phyloP scores from a whole-genome alignment of 2,113 vertebrate genomes.

The Euleptes europaea region DNA sequence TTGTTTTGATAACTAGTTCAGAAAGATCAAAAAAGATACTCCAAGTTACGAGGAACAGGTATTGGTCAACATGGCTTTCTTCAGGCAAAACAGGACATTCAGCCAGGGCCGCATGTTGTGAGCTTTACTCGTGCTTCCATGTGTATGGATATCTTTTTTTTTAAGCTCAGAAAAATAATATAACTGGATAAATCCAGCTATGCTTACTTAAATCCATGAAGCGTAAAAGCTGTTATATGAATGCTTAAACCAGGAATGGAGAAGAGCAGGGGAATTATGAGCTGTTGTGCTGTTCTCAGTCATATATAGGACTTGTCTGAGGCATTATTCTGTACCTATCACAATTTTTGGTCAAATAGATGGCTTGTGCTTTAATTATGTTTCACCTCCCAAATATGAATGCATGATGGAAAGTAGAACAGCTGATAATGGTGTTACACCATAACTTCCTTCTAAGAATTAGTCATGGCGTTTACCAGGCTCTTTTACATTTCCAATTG shows the following conservation, averaged over 20 bases:
- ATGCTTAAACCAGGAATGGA: conserved; percentile 10
- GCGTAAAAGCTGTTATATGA: not conserved
- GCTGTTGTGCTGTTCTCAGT: not conserved
- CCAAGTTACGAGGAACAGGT: conserved; percentile 55
- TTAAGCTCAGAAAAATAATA: conserved; percentile 3
- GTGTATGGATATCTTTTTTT: not conserved
- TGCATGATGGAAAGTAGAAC: no score
- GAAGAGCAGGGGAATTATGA: not conserved
- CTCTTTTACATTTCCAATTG: no score
- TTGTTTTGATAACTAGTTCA: conserved; percentile 50
- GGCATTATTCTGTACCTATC: no score
- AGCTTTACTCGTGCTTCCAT: conserved; percentile 3
- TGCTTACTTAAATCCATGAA: not conserved
- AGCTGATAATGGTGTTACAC: no score
- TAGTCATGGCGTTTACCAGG: no score
- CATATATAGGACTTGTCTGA: not conserved
- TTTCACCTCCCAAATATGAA: no score
- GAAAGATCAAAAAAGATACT: conserved; percentile 51
- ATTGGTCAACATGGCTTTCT: conserved; percentile 63
- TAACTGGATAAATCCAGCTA: conserved; percentile 20
- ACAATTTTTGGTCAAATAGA: no score
- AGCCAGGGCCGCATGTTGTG: not conserved
- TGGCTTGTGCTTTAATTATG: no score
- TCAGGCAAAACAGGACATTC: conserved; percentile 51
- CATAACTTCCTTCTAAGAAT: no score